A percentile compares a stretch with the other conserved stretches of the same genome.
phyloP scores from a whole-genome alignment of 2,113 vertebrate species.

The Lagopus leucura region DNA sequence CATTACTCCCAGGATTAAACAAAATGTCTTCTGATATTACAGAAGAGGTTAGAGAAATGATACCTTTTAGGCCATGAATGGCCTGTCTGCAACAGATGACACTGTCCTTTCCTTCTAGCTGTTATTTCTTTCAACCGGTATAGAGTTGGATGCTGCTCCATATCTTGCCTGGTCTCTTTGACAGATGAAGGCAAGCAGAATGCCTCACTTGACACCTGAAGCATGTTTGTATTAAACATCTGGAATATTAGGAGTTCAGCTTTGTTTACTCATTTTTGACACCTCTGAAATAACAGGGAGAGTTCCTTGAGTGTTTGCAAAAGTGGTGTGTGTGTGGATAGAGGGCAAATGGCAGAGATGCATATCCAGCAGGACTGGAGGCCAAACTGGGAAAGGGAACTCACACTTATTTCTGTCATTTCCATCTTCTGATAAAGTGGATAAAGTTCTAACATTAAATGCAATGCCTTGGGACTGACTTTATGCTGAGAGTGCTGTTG shows the following conservation, averaged over 20 bases:
- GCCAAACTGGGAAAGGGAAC: not conserved
- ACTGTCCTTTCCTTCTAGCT: not conserved
- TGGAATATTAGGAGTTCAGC: not conserved
- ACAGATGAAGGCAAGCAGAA: not conserved
- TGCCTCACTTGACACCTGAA: not conserved
- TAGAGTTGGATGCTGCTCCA: not conserved
- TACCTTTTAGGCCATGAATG: not conserved
- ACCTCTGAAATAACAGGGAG: not conserved
- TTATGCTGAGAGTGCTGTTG: not conserved
- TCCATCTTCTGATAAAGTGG: not conserved
- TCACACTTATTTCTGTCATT: not conserved
- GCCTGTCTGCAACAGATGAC: not conserved
- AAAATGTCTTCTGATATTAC: not conserved
- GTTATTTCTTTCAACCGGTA: not conserved
- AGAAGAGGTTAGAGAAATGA: not conserved
- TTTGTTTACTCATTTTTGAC: not conserved
- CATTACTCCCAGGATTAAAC: not conserved
- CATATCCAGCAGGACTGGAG: not conserved
- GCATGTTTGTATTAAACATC: not conserved
- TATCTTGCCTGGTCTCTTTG: not conserved
- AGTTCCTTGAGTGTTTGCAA: not conserved
- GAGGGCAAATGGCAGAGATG: not conserved
- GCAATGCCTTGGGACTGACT: not conserved
- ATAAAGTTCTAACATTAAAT: not conserved
- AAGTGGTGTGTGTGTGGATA: not conserved